Evolutionary conservation across 1,140 invertebrate species (phyloP), one percentile per base, ranked within the genome.

Genomic region (Epicauta chinensis): DNA sequence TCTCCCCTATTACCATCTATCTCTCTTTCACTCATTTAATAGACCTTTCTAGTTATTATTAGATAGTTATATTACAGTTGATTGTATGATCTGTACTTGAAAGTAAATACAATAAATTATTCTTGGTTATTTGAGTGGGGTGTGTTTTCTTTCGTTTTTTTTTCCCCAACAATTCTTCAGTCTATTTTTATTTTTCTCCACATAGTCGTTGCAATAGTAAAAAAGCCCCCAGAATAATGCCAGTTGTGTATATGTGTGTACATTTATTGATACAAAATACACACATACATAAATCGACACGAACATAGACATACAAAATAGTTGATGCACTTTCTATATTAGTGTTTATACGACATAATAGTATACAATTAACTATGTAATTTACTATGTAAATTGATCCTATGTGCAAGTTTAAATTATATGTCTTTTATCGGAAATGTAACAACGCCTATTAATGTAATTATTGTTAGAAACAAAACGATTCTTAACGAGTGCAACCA

Each of bases 321-420:
- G 23, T 23, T 23, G 23, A 23, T 23, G 23, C n/a, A n/a, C n/a
- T n/a, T n/a, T n/a, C n/a, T n/a, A n/a, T n/a, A 23, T 23, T 42
- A 16, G 46, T 50, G 53, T 55, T 55, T 55, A 50, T 44, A 36
- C 23, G 23, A 32, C 23, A n/a, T 55, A 55, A 55, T 55, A 17
- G 50, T 45, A 55, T 55, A 34, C 29, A 30, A 55, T 55, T 52
- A 39, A 45, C 32, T 23, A 7, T 23, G 23, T 52, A 35, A 45
- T 52, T 52, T 38, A 32, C 14, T 52, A 52, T 52, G 50, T 41
- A 52, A 52, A 52, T 52, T 52, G 50, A 45, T 52, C 35, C 17
- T 12, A 23, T 36, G 42, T 41, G 31, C 36, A 37, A 52, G 40
- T 23, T 52, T 36, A 45, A 44, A 52, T 52, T 52, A 37, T 23